These are phyloP conservation scores for Micrasema longulum DNA, from an alignment of 1,140 invertebrate species.

Conservation along the genomic window DNA sequence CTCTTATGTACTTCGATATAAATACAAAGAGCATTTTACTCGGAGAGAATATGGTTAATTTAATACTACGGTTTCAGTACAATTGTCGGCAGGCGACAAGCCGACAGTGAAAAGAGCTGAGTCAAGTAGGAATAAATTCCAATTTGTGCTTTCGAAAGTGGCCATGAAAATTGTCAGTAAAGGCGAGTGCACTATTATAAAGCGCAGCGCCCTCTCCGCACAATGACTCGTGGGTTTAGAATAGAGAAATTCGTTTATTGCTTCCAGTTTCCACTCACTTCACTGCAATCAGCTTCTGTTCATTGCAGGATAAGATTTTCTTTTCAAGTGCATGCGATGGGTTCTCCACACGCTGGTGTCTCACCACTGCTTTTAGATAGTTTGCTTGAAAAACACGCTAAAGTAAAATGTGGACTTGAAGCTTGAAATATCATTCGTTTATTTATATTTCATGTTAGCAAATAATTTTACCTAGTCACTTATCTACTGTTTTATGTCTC, in stretches of 20 bases:
- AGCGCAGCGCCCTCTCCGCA: slow-evolving; percentile 13
- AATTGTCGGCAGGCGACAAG: not conserved
- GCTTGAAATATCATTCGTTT: too few species aligned
- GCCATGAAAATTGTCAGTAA: slow-evolving; percentile 38
- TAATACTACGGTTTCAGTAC: too few species aligned
- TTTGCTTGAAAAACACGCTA: too few species aligned
- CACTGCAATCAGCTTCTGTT: slow-evolving; percentile 37
- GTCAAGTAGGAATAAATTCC: not conserved
- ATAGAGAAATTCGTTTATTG: slow-evolving; percentile 3
- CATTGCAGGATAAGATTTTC: slow-evolving; percentile 6
- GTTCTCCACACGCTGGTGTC: not conserved
- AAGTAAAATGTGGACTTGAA: too few species aligned
- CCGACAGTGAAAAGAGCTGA: not conserved
- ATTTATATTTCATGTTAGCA: too few species aligned
- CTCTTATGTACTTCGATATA: too few species aligned
- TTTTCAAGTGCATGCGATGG: not conserved
- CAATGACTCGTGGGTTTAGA: not conserved
- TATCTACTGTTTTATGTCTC: too few species aligned
- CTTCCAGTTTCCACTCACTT: slow-evolving; percentile 7
- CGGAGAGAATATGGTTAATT: too few species aligned
- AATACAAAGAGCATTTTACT: too few species aligned
- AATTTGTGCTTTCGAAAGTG: too few species aligned
- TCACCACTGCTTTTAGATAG: too few species aligned
- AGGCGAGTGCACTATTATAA: slow-evolving; percentile 42
- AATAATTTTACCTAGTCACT: too few species aligned